Conservation (phyloP, 2,888 invertebrate genomes). For the Mamestra brassicae region DNA sequence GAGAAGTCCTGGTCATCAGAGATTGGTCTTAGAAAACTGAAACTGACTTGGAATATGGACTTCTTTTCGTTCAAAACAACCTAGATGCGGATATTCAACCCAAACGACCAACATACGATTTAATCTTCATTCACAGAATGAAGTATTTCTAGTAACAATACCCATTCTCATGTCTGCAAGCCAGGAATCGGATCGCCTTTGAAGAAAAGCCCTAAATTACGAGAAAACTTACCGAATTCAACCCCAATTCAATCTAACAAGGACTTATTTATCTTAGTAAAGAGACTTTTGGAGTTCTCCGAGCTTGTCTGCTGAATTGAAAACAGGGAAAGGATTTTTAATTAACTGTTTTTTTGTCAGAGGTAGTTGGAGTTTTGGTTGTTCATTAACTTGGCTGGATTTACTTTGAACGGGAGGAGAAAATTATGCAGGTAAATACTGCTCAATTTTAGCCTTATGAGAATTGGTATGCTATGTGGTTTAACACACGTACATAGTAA, state of each 20-base stretch:
- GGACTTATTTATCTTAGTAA: constrained; percentile 33
- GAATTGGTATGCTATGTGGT: background rate
- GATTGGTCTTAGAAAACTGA: too few relatives aligned
- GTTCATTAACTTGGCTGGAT: background rate
- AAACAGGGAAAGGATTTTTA: constrained; percentile 5
- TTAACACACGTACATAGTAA: background rate
- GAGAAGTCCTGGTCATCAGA: too few relatives aligned
- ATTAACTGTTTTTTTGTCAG: background rate
- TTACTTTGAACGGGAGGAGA: background rate
- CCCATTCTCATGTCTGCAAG: background rate
- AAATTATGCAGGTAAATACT: background rate
- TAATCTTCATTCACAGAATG: background rate
- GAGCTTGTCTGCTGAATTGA: background rate
- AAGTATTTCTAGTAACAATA: background rate
- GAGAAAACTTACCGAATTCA: constrained; percentile 6
- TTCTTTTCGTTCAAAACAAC: too few relatives aligned
- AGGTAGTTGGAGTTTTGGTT: background rate
- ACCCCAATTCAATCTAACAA: constrained; percentile 9
- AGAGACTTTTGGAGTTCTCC: background rate
- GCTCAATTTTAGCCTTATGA: background rate
- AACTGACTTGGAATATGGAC: too few relatives aligned
- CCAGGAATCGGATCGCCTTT: background rate
- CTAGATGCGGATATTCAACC: background rate
- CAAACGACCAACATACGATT: too few relatives aligned
- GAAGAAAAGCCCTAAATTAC: background rate